phyloP scores from a whole-genome alignment of 2,888 invertebrate species.

The Busseola fusca region DNA sequence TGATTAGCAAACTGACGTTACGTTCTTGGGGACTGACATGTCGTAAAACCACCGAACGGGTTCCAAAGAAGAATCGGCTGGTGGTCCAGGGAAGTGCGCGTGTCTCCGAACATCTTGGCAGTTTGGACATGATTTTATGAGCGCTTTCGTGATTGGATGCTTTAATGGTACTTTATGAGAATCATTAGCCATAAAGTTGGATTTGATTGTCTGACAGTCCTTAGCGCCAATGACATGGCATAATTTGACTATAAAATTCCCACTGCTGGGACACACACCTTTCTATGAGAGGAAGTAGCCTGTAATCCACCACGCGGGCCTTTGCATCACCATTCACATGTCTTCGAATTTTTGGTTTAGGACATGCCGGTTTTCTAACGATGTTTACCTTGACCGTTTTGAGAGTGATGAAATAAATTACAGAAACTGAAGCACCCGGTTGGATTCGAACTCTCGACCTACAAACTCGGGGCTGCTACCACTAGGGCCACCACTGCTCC shows the following conservation, averaged over 20 bases:
- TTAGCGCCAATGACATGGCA: neutral
- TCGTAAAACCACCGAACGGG: slow-evolving; percentile 23
- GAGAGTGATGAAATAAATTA: neutral
- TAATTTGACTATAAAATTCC: neutral
- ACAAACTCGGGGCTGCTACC: neutral
- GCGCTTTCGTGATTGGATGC: slow-evolving; percentile 14
- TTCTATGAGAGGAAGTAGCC: neutral
- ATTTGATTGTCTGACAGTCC: slow-evolving; percentile 12
- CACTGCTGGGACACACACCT: neutral
- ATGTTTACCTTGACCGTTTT: neutral
- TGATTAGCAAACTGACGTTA: slow-evolving; percentile 37
- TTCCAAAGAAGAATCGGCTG: slow-evolving; percentile 21
- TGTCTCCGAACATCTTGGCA: slow-evolving; percentile 28
- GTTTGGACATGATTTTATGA: slow-evolving; percentile 40
- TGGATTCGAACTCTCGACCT: neutral
- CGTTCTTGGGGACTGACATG: slow-evolving; percentile 18
- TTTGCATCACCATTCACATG: no score
- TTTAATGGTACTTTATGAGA: slow-evolving; percentile 37
- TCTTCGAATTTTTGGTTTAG: neutral
- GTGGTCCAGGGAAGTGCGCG: slow-evolving; percentile 40
- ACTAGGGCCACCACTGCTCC: neutral
- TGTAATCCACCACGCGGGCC: neutral
- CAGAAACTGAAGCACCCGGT: neutral
- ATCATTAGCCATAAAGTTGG: slow-evolving; percentile 32
- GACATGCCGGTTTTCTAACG: neutral